Evolutionary conservation across 2,888 invertebrate genomes (phyloP).

Genomic region (Sphinx pinastri): DNA sequence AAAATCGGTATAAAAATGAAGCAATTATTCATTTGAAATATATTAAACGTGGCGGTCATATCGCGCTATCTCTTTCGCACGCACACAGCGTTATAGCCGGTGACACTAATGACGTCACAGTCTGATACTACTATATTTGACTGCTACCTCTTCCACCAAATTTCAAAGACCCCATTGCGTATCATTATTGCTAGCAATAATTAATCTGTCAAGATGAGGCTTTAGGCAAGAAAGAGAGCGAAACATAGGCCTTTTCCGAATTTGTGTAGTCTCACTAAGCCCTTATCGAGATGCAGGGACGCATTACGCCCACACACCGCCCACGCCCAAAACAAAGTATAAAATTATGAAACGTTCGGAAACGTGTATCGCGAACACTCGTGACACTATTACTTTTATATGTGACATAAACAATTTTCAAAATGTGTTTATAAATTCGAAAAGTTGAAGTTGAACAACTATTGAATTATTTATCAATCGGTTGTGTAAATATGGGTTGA

Average conservation of each 20-base stretch:
- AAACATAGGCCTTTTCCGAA: background rate
- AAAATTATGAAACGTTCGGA: slow-evolving; percentile 15
- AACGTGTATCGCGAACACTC: background rate
- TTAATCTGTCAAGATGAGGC: background rate
- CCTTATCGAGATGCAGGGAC: slow-evolving; percentile 5
- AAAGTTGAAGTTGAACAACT: background rate
- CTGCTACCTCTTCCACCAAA: no score
- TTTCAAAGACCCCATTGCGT: no score
- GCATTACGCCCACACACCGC: background rate
- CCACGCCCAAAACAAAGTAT: background rate
- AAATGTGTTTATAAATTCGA: slow-evolving; percentile 9
- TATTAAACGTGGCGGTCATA: no score
- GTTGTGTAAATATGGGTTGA: background rate
- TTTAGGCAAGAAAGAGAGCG: background rate
- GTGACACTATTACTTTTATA: background rate
- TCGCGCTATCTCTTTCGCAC: no score
- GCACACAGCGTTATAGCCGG: no score
- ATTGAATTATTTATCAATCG: slow-evolving; percentile 18
- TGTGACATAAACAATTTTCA: slow-evolving; percentile 14
- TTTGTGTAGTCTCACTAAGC: background rate
- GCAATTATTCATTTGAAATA: no score
- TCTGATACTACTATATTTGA: no score
- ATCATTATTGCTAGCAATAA: no score
- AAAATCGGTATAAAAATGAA: no score
- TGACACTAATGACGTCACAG: no score